Evolutionary conservation across 2,113 vertebrate species (phyloP), one percentile per base, ranked within the genome.

Genomic region (Paracanthobrama guichenoti): DNA sequence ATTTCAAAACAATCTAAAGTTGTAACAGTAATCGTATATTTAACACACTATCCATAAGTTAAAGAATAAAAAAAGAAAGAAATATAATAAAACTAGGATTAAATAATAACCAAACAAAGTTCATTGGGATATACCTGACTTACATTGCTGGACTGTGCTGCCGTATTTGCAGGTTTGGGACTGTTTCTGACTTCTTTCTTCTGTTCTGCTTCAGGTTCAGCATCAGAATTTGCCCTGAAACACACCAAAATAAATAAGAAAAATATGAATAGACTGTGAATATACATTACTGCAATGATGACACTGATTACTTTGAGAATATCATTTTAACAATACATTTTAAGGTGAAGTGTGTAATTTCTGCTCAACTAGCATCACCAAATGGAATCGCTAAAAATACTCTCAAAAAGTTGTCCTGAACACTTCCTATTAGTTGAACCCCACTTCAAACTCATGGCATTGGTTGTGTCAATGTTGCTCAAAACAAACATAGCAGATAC

Each of bases 91-190:
- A 69, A 69, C 20, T 42, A 39, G 10, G 66, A 69, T 69, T 39
- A 69, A 39, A 22, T 69, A 12, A 22, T 39, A 55, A 55, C 18
- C 31, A 69, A 20, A 39, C 9, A 64, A 64, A 76, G 26, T 44
- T 48, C 39, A 31, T 67, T 67, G 11, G 16, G 1, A 67, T 22
- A 39, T 62, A 26, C 12, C 3, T 11, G 28, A 94, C 96, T 97
- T 92, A 98, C 97, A 89, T 95, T 96, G 69, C 94, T 92, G 69
- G 96, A 93, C 88, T 97, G 96, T 89, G 92, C 91, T 86, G 94
- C 95, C 94, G 96, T 96, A 84, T 95, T 96, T 26, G 92, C 88
- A 90, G 96, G 95, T 91, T 95, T 97, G 83, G 96, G 81, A 89
- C 57, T 31, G 62, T 95, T 95, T 87, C 91, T 93, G 22, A 94